phyloP scores from a whole-genome alignment of 2,797 vertebrate genomes.

The Meriones psammophilus region DNA sequence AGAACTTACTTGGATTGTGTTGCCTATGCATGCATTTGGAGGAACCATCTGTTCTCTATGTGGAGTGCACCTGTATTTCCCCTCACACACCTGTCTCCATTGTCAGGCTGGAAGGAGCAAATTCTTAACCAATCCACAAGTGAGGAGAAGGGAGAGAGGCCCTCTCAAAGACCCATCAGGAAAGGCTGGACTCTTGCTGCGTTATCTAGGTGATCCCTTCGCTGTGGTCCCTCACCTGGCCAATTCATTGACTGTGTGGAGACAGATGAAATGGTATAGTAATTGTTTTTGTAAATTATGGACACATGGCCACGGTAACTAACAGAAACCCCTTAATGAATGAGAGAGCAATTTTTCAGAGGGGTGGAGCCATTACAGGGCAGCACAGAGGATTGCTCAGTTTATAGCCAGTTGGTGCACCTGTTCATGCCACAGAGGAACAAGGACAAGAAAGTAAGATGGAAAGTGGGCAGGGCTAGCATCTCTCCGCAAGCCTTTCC shows the following conservation, averaged over 20 bases:
- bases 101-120: neutral
- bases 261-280: rapidly evolving
- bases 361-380: neutral
- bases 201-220: rapidly evolving
- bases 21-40: neutral
- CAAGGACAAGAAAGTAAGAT: neutral
- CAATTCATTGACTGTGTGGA: neutral
- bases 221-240: rapidly evolving
- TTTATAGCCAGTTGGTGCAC: neutral
- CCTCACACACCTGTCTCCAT: neutral
- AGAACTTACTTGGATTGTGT: neutral
- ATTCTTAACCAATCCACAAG: neutral
- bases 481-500: neutral
- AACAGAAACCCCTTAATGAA: neutral
- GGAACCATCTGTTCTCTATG: neutral
- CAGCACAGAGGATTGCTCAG: neutral
- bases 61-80: neutral
- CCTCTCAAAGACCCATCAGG: neutral
- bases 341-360: neutral
- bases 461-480: neutral
- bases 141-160: neutral
- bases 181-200: rapidly evolving
- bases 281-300: neutral
- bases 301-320: neutral
- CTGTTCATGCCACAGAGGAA: neutral